phyloP scores from a whole-genome alignment of 1,140 invertebrate genomes.

The Wasmannia auropunctata region DNA sequence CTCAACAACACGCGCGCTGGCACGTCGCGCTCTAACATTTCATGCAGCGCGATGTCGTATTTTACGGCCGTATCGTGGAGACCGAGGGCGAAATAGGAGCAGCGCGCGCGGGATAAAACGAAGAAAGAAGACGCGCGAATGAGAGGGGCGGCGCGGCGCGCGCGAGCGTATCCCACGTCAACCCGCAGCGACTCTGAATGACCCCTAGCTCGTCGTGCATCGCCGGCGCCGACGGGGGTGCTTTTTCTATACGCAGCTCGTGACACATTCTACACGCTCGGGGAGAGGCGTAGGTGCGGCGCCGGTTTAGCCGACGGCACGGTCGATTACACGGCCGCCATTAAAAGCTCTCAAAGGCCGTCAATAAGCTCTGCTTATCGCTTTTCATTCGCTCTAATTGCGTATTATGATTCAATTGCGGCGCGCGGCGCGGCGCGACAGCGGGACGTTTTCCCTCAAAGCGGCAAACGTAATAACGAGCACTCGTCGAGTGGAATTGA shows the following conservation, averaged over 20 bases:
- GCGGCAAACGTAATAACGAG: conserved; percentile 17
- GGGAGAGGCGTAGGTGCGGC: neutral
- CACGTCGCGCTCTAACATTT: neutral
- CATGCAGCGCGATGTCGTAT: neutral
- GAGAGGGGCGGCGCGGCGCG: no score
- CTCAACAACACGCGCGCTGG: neutral
- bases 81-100: neutral
- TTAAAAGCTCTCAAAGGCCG: conserved; percentile 56
- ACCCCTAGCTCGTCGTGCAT: neutral
- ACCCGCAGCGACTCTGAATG: conserved; percentile 15
- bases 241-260: conserved; percentile 4
- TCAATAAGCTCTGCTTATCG: conserved; percentile 50
- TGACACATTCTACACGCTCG: conserved; percentile 21
- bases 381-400: conserved; percentile 59
- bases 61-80: conserved; percentile 6
- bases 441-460: neutral
- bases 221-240: neutral
- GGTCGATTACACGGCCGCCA: conserved; percentile 59
- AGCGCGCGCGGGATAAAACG: neutral
- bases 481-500: neutral
- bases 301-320: conserved; percentile 15
- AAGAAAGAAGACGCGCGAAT: conserved; percentile 11
- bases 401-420: conserved; percentile 48
- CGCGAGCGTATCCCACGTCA: neutral
- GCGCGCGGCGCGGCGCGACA: neutral